phyloP scores from a whole-genome alignment of 2,113 vertebrate species.

The Nothoprocta pentlandii region DNA sequence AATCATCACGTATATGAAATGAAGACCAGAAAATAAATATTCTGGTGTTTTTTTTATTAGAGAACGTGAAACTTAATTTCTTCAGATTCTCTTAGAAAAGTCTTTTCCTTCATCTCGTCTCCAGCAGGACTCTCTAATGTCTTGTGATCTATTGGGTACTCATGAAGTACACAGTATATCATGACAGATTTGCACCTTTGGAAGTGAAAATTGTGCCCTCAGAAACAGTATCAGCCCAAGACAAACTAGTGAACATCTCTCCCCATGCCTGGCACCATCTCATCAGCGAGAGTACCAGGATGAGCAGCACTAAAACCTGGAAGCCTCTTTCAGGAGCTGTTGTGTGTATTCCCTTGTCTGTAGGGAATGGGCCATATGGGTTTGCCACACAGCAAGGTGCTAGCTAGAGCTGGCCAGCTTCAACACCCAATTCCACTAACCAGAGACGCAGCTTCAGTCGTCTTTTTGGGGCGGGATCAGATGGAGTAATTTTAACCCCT shows the following conservation, averaged over 20 bases:
- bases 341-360: neutral
- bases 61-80: constrained; percentile 17
- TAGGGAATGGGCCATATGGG: neutral
- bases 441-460: neutral
- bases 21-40: neutral
- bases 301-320: neutral
- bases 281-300: neutral
- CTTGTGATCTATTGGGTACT: neutral
- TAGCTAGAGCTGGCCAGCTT: neutral
- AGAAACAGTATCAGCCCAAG: neutral
- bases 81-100: neutral
- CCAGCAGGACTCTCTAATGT: neutral
- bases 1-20: neutral
- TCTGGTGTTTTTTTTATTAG: constrained; percentile 35
- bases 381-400: neutral
- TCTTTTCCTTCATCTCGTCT: constrained; percentile 17
- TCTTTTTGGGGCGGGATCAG: neutral
- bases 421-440: neutral
- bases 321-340: neutral
- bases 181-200: neutral
- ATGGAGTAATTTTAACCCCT: neutral
- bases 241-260: neutral
- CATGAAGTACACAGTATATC: neutral
- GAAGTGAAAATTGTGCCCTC: neutral
- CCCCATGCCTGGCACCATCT: fast-evolving